Evolutionary conservation across 2,113 vertebrate species (phyloP).

Genomic region (Phoenicopterus ruber): DNA sequence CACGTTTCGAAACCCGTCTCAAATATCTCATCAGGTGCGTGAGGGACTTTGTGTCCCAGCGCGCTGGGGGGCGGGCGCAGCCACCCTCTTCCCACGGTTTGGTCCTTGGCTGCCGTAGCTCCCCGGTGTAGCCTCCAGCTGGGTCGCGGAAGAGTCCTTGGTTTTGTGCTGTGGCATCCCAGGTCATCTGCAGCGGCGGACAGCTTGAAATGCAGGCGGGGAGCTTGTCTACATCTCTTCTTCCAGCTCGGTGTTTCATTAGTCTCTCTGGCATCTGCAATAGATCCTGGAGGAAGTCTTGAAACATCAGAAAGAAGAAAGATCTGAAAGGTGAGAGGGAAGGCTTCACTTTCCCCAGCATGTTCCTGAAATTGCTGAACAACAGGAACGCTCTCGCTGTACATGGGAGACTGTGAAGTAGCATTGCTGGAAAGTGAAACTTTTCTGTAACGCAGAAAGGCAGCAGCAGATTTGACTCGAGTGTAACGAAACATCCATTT

Average conservation of each 20-base stretch:
- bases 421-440: not conserved
- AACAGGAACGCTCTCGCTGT: not conserved
- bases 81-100: not conserved
- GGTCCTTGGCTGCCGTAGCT: not conserved
- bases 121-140: not conserved
- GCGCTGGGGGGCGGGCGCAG: not conserved
- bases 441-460: not conserved
- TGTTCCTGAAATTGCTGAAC: not conserved
- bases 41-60: not conserved
- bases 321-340: not conserved
- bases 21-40: not conserved
- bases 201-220: not conserved
- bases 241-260: not conserved
- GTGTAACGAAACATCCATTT: not conserved
- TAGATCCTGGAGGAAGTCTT: not conserved
- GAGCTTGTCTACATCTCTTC: not conserved
- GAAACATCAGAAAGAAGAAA: not conserved
- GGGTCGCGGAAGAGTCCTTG: not conserved
- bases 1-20: fast-evolving
- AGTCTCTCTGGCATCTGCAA: not conserved
- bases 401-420: not conserved
- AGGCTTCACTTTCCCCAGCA: not conserved
- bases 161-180: not conserved
- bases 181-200: not conserved
- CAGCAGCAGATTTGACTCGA: not conserved